phyloP scores from a whole-genome alignment of 2,888 invertebrate species.

The Scelioninae gen. 1 region DNA sequence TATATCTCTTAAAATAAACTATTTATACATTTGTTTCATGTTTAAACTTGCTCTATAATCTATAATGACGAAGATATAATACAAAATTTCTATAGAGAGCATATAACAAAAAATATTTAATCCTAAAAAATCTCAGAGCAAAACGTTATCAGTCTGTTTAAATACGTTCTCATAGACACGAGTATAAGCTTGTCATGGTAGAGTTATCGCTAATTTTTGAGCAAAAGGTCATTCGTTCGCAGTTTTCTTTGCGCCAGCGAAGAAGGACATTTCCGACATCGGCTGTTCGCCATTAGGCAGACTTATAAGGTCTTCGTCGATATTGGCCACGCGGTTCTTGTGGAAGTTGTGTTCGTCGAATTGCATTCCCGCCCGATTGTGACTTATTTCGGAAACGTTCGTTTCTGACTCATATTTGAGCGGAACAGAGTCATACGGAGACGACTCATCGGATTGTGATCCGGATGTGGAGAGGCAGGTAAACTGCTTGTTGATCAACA shows the following conservation, averaged over 20 bases:
- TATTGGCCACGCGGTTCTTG: conserved; percentile 31
- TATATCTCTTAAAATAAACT: conserved; percentile 27
- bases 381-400: conserved; percentile 53
- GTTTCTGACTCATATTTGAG: conserved; percentile 60
- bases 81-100: conserved; percentile 22
- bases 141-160: conserved; percentile 16
- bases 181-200: neutral
- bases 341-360: conserved; percentile 21
- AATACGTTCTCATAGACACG: neutral
- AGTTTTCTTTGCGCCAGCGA: conserved; percentile 18
- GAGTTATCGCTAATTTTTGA: neutral
- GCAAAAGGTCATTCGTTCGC: conserved; percentile 24
- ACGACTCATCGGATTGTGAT: conserved; percentile 39
- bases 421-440: conserved; percentile 15
- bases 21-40: conserved; percentile 24
- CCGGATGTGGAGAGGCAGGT: conserved; percentile 56
- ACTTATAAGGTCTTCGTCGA: conserved; percentile 59
- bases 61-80: neutral
- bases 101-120: neutral
- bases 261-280: conserved; percentile 52
- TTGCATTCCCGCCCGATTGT: conserved; percentile 15
- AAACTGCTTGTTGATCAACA: conserved; percentile 58
- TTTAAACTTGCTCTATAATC: conserved; percentile 6
- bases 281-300: conserved; percentile 55
- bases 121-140: neutral